phyloP scores from a whole-genome alignment of 2,797 vertebrate species.

The Amazona finschi region DNA sequence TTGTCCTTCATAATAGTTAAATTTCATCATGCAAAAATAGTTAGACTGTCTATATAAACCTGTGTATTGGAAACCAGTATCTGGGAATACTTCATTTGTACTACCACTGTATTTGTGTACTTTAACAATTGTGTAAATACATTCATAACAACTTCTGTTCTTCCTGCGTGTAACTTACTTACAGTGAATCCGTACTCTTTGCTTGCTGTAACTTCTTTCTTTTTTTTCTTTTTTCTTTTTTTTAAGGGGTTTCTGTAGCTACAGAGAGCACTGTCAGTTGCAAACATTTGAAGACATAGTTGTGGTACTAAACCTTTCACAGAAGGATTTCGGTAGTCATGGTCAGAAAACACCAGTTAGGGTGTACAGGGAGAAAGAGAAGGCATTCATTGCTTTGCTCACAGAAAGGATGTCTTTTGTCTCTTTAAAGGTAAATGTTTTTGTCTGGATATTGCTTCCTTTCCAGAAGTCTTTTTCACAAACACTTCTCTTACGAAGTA shows the following conservation, averaged over 20 bases:
- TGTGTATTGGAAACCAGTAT: constrained; percentile 74
- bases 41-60: constrained; percentile 66
- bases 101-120: constrained; percentile 88
- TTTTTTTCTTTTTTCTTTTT: not conserved
- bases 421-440: not conserved
- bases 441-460: not conserved
- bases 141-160: constrained; percentile 84
- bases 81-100: constrained; percentile 81
- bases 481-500: not conserved
- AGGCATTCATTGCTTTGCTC: not conserved
- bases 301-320: not conserved
- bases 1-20: constrained; percentile 53
- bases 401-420: not conserved
- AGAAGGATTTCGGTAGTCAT: not conserved
- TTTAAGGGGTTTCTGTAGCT: not conserved
- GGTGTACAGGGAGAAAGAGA: not conserved
- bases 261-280: not conserved
- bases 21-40: constrained; percentile 39
- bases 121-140: constrained; percentile 94
- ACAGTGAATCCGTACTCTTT: not conserved
- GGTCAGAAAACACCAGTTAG: not conserved
- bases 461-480: not conserved
- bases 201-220: not conserved
- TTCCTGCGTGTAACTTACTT: constrained; percentile 34
- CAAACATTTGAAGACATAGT: not conserved